A percentile compares a stretch with the other conserved stretches of the same genome.
phyloP scores from a whole-genome alignment of 2,113 vertebrate genomes.

The Ivindomyrus marchei region DNA sequence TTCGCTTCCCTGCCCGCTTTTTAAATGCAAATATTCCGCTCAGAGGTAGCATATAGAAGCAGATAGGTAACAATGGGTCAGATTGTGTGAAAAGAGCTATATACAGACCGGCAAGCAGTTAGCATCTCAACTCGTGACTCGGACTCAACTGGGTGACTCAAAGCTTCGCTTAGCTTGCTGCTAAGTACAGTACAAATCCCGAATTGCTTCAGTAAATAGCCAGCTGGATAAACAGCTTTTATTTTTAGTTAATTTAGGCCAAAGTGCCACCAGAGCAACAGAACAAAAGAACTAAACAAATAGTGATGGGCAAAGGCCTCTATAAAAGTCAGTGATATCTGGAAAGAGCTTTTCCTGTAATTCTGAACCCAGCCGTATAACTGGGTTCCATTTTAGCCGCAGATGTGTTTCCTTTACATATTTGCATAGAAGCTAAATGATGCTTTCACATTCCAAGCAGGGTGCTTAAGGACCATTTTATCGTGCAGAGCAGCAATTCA shows the following conservation, averaged over 20 bases:
- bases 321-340: not conserved
- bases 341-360: not conserved
- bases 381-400: not conserved
- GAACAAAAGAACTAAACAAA: not conserved
- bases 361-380: not conserved
- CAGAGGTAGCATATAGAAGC: not conserved
- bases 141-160: not conserved
- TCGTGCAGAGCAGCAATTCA: not conserved
- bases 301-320: not conserved
- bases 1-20: not conserved
- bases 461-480: not conserved
- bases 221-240: slow-evolving; percentile 3
- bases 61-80: not conserved
- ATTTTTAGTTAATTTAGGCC: not conserved
- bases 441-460: not conserved
- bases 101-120: not conserved
- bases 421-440: not conserved
- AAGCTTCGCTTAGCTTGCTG: not conserved
- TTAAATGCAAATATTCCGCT: not conserved
- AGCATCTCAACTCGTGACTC: not conserved
- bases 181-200: not conserved
- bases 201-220: not conserved
- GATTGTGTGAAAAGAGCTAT: not conserved
- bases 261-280: not conserved
- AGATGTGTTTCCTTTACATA: not conserved